A percentile compares a stretch with the other conserved stretches of the same genome.
Conservation (phyloP, 2,113 vertebrate genomes). For the Chloebia gouldiae region DNA sequence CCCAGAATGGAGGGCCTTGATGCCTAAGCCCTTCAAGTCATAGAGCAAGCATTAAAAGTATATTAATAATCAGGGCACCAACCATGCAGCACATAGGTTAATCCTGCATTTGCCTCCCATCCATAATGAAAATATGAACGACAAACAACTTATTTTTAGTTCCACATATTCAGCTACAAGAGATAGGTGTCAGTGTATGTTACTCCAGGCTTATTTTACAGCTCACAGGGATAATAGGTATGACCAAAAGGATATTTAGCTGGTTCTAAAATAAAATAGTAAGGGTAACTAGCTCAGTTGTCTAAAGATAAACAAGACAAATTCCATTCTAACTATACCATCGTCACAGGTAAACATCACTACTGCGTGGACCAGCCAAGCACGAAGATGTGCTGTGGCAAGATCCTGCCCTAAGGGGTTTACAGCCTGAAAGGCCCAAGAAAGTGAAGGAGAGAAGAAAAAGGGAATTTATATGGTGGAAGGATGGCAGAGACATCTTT, state of each 20-base stretch:
- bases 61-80: not conserved
- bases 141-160: not conserved
- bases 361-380: not conserved
- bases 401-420: not conserved
- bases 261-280: not conserved
- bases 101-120: not conserved
- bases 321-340: not conserved
- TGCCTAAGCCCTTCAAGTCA: not conserved
- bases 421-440: not conserved
- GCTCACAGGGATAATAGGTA: not conserved
- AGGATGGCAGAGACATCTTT: not conserved
- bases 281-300: not conserved
- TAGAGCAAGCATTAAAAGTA: not conserved
- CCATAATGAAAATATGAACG: not conserved
- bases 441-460: not conserved
- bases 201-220: not conserved
- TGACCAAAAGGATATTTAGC: not conserved
- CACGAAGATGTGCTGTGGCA: not conserved
- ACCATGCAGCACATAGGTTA: not conserved
- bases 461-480: not conserved
- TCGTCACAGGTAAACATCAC: not conserved
- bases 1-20: not conserved
- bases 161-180: not conserved
- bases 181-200: not conserved
- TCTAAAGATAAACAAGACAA: not conserved